Conservation (phyloP, 2,113 vertebrate species). For the Charadrius vociferus region DNA sequence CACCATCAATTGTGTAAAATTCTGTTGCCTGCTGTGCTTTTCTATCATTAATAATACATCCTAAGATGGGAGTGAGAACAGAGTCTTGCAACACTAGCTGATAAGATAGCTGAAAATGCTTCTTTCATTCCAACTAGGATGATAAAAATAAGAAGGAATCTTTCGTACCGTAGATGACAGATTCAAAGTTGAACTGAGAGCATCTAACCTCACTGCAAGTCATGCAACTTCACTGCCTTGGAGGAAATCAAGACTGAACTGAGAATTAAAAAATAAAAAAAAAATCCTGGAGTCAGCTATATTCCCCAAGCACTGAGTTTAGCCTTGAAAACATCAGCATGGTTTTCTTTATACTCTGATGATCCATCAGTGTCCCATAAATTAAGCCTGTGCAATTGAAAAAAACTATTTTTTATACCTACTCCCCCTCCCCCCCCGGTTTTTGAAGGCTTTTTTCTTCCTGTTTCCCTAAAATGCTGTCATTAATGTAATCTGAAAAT, state of each 20-base stretch:
- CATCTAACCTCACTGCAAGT: not conserved
- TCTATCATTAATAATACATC: slow-evolving; percentile 65
- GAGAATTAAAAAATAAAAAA: not conserved
- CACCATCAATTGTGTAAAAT: slow-evolving; percentile 58
- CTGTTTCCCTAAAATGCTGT: not conserved
- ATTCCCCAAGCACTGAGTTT: not conserved
- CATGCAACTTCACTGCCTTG: not conserved
- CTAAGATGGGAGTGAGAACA: slow-evolving; percentile 28
- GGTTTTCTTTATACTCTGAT: not conserved
- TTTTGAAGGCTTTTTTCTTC: not conserved
- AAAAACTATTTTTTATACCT: not conserved
- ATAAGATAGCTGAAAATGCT: slow-evolving; percentile 53
- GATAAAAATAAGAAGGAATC: slow-evolving; percentile 9
- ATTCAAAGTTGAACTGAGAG: not conserved
- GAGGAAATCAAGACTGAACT: not conserved
- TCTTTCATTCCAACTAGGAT: slow-evolving; percentile 31
- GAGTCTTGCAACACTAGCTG: slow-evolving; percentile 26
- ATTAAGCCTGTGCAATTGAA: not conserved
- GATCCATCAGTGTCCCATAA: not conserved
- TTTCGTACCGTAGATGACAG: not conserved
- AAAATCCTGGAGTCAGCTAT: not conserved
- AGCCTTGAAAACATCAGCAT: slow-evolving; percentile 4
- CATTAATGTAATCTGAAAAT: not conserved
- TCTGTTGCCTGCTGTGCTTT: slow-evolving; percentile 35
- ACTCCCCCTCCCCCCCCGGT: no score